phyloP scores from a whole-genome alignment of 2,113 vertebrate genomes.

The Oncorhynchus clarkii region DNA sequence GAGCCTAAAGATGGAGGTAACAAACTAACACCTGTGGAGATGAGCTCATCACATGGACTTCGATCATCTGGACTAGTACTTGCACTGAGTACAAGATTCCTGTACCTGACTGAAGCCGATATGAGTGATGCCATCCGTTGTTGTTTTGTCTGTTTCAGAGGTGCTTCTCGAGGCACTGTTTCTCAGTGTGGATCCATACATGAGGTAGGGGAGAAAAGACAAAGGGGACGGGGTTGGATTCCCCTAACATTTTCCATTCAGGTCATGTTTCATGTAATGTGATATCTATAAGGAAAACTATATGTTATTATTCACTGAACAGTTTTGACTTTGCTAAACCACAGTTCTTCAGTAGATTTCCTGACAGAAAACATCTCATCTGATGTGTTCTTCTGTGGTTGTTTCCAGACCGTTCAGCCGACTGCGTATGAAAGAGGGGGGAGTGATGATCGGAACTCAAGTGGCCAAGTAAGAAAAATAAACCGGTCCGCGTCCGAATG shows the following conservation, averaged over 20 bases:
- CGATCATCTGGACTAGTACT: neutral
- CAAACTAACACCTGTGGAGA: neutral
- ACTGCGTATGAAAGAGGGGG: constrained; percentile 77
- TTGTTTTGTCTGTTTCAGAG: constrained; percentile 70
- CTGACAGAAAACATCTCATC: neutral
- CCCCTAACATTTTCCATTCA: neutral
- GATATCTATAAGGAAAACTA: neutral
- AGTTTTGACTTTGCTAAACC: neutral
- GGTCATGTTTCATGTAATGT: neutral
- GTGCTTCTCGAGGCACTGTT: constrained; percentile 84
- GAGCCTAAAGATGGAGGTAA: constrained; percentile 82
- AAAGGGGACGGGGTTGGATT: neutral
- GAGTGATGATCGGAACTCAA: constrained; percentile 80
- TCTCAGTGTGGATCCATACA: constrained; percentile 89
- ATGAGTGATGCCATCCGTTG: neutral
- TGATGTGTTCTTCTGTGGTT: neutral
- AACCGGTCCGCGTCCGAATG: neutral
- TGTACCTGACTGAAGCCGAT: neutral
- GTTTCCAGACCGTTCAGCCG: constrained; percentile 71
- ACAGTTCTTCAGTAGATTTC: neutral
- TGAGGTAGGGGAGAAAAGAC: constrained; percentile 74
- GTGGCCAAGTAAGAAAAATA: constrained; percentile 81
- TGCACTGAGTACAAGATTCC: neutral
- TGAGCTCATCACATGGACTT: neutral
- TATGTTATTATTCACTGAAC: neutral